Base-by-base conservation (phyloP, 2,113 vertebrate genomes). In the Abramis brama region DNA sequence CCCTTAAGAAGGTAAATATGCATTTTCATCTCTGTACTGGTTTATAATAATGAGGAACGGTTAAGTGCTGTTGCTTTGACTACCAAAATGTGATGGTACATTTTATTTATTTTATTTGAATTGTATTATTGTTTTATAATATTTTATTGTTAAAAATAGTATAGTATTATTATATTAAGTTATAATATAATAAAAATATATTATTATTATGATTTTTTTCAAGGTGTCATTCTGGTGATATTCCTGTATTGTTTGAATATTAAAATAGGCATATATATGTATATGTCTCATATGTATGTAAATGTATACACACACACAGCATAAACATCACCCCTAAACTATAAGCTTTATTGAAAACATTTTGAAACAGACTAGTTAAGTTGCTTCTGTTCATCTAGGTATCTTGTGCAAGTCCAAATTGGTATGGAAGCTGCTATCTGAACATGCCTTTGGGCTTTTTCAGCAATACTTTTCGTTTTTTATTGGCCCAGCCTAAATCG, bases 381-480 rank as follows among this genome's bases (percentile, higher is more conserved):
- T 30, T 64, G n/a, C 8, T 64, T 39, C 12, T 36, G 19, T 57
- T 78, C 55, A n/a, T 79, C 1, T 52, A 62, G 36, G 23, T 25
- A 79, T 62, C 43, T 47, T 45, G 9, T 27, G 23, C 39, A 47
- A 74, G 12, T 25, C 7, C 9, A 9, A 9, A 8, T 64, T 64
- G 36, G 15, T 45, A 5, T 80, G 59, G 23, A 80, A 45, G 21
- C 78, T n/a, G 30, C 19, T 64, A 45, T 64, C 17, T 64, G n/a
- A 80, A 11, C 36, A 80, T 80, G 9, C 77, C 79, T 47, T 64
- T 45, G 36, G 57, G 36, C 21, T 45, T 27, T 79, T 45, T 12
- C 57, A 79, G 57, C 78, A 10, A 21, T 36, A 5, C 19, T 17
- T 62, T 79, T 80, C 5, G 4, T 1, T 19, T 43, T 45, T 73